Evolutionary conservation across 2,113 vertebrate species (phyloP).

Genomic region (Lamprotornis superbus): DNA sequence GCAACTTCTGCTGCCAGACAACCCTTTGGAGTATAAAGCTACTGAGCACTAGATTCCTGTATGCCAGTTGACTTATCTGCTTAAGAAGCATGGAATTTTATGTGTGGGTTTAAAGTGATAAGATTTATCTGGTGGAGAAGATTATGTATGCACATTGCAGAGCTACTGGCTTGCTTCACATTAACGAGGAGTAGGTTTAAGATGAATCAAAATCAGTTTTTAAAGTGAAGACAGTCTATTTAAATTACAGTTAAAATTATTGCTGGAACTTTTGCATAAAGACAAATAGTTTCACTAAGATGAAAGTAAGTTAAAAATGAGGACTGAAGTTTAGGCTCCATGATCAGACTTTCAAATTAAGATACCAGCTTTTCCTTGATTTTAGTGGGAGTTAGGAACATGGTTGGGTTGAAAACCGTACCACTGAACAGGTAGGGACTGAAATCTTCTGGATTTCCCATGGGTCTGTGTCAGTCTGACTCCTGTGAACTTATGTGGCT

Average conservation of each 20-base stretch:
- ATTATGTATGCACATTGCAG: neutral
- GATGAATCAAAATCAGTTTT: neutral
- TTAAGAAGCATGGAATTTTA: neutral
- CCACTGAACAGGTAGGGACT: neutral
- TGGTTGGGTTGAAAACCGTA: neutral
- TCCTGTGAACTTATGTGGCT: neutral
- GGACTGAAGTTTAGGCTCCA: neutral
- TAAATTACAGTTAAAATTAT: neutral
- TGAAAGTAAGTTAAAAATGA: neutral
- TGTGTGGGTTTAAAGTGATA: neutral
- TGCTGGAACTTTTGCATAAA: neutral
- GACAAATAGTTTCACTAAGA: neutral
- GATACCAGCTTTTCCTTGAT: neutral
- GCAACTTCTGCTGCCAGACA: neutral
- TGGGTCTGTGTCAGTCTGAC: neutral
- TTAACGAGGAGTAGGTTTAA: neutral
- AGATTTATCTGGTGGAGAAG: neutral
- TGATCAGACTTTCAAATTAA: neutral
- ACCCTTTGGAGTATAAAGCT: neutral
- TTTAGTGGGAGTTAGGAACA: neutral
- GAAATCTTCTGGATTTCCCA: neutral
- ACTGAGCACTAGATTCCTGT: neutral
- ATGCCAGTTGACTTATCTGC: neutral
- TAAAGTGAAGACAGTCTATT: neutral
- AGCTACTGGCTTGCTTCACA: neutral